phyloP scores from a whole-genome alignment of 2,113 vertebrate genomes.

The Gnathonemus longibarbis region DNA sequence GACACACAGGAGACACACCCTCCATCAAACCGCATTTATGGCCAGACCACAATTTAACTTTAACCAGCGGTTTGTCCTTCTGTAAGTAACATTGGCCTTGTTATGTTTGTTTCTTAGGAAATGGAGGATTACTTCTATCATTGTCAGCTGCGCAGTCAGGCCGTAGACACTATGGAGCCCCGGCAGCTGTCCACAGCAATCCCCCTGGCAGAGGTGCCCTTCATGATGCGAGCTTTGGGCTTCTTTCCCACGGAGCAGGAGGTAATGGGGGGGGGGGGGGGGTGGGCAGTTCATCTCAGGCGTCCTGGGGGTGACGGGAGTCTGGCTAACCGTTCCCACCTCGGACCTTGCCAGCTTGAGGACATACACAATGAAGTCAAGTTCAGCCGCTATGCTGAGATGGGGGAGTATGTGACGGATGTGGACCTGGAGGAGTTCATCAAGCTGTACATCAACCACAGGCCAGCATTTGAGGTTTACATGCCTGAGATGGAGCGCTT shows the following conservation, averaged over 20 bases:
- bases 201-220: slow-evolving; percentile 72
- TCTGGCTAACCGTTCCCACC: background rate
- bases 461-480: slow-evolving; percentile 68
- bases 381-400: slow-evolving; percentile 76
- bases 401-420: slow-evolving; percentile 66
- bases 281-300: background rate
- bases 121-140: slow-evolving; percentile 90
- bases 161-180: slow-evolving; percentile 64
- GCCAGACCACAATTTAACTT: background rate
- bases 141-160: slow-evolving; percentile 71
- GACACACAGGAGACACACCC: background rate
- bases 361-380: slow-evolving; percentile 84
- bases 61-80: background rate
- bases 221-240: slow-evolving; percentile 79
- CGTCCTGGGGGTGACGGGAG: background rate
- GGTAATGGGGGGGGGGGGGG: slow-evolving; percentile 40
- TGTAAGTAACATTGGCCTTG: background rate
- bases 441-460: slow-evolving; percentile 84
- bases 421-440: slow-evolving; percentile 79
- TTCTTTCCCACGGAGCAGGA: slow-evolving; percentile 83
- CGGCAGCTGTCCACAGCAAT: slow-evolving; percentile 67
- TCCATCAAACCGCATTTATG: background rate
- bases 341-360: slow-evolving; percentile 63
- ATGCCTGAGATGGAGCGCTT: slow-evolving; percentile 50
- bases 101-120: slow-evolving; percentile 60